Base-by-base conservation (phyloP, 2,113 vertebrate genomes). In the Zapornia atra region DNA sequence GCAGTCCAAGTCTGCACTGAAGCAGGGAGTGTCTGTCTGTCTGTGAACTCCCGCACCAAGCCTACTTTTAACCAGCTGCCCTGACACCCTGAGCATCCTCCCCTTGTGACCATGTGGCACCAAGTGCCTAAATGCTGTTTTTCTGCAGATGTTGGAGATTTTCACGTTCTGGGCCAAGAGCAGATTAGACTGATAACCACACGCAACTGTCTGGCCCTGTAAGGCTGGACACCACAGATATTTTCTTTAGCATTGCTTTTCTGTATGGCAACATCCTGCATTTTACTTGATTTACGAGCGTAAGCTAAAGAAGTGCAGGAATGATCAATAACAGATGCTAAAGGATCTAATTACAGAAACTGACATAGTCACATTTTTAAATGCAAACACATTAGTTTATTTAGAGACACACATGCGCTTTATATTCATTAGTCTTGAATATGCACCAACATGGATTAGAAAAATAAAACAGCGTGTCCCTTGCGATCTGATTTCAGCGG, bases 291-390 rank as follows among this genome's bases (percentile, higher is more conserved):
- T 81, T 92, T 72, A 75, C 56, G 93, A 90, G 20, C 78, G 14
- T 68, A 94, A 93, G 36, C 70, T 92, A 78, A 88, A 88, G 82
- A 93, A 94, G 89, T 79, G 38, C 48, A 93, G 50, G 46, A 90
- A 92, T 51, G 25, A 93, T 95, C 94, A 92, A 28, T 93, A 96
- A 48, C 79, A 95, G 85, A 94, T 57, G 77, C 44, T 70, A 82
- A 90, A 85, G 42, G 71, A 94, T 92, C 85, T 86, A 92, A 88
- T 88, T 90, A 86, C 82, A 95, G 76, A 93, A 96, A 95, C 68
- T 86, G 85, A 86, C 88, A 95, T 65, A 90, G 34, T 51, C 72
- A 90, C 1, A 1, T 88, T 96, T 96, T 95, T 61, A 86, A 93
- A 88, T 44, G 56, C 36, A 94, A 94, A 77, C 56, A 82, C 46